Base-by-base conservation (phyloP, 2,113 vertebrate genomes). In the Embiotoca jacksoni region DNA sequence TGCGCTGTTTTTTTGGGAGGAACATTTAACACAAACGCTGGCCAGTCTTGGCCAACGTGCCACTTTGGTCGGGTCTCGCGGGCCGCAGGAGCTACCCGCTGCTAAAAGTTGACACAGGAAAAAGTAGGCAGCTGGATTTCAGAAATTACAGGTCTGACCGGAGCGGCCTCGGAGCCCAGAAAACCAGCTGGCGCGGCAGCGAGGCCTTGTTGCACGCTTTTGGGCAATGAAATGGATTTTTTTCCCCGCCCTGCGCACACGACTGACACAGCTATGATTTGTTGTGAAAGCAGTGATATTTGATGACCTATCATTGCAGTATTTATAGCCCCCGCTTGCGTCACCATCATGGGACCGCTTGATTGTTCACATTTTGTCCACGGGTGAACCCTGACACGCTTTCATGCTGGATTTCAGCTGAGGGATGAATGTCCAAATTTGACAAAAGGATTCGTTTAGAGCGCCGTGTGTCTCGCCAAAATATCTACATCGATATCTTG, bases 61-160 rank as follows among this genome's bases (percentile, higher is more conserved):
- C 91, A 80, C 83, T 88, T 75, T 91, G 91, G 92, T 93, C 84
- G 39, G 86, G 80, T 37, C 87, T 55, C 11, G 86, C 41, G 53
- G 73, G 79, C 87, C 80, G 10, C 84, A 88, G 81, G 74, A 86
- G 58, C 85, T 75, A 64, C 88, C 87, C 92, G 57, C 92, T 91
- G 90, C 93, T 94, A 94, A 92, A 93, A 94, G 93, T 93, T 83
- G 91, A 91, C 91, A 93, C 92, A 93, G 91, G 93, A 92, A 92
- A 84, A 88, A 92, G 91, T 91, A 88, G 92, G 93, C 90, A 93
- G 91, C 88, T 88, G 90, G 81, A 85, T 69, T 88, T 82, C 81
- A 90, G 77, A 93, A 93, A 94, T 94, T 94, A 94, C 92, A 93
- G 91, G 92, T 92, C 90, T 90, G 88, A 88, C 87, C 90, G 54